Conservation (phyloP, 2,888 invertebrate species). For the Leptopilina syphax region DNA sequence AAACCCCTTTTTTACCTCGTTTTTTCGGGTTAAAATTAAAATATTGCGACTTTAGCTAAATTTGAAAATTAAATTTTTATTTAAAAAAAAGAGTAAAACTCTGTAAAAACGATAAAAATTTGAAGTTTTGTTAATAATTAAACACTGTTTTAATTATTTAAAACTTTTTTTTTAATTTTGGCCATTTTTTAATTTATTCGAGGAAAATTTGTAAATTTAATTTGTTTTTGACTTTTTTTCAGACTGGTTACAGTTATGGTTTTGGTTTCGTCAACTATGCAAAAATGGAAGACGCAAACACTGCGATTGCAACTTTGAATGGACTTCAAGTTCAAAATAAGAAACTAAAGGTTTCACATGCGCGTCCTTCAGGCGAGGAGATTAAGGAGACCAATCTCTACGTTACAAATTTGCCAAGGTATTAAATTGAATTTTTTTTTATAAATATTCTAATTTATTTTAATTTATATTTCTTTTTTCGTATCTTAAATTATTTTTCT, state of each 20-base stretch:
- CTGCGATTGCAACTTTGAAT: slow-evolving; percentile 92
- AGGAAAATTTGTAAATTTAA: neutral
- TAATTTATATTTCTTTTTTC: neutral
- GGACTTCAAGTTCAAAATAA: slow-evolving; percentile 94
- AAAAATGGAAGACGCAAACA: slow-evolving; percentile 89
- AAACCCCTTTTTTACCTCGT: too few species aligned
- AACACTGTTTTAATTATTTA: slow-evolving; percentile 22
- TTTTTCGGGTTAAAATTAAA: too few species aligned
- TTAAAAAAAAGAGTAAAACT: too few species aligned
- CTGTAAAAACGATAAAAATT: too few species aligned
- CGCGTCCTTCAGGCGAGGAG: slow-evolving; percentile 93
- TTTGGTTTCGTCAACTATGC: slow-evolving; percentile 97
- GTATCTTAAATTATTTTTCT: neutral
- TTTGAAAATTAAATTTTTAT: too few species aligned
- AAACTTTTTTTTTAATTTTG: slow-evolving; percentile 22
- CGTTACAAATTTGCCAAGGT: slow-evolving; percentile 93
- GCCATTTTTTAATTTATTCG: slow-evolving; percentile 1
- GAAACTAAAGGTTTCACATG: slow-evolving; percentile 94
- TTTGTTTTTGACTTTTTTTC: slow-evolving; percentile 59
- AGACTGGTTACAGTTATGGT: slow-evolving; percentile 97
- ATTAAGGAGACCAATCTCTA: slow-evolving; percentile 97
- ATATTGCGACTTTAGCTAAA: too few species aligned
- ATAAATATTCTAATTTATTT: slow-evolving; percentile 8
- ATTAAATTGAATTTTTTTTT: slow-evolving; percentile 47
- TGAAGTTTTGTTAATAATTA: too few species aligned